These are phyloP conservation scores for Apodemus speciosus DNA, from an alignment of 2,113 vertebrate genomes.

Conservation along the genomic window DNA sequence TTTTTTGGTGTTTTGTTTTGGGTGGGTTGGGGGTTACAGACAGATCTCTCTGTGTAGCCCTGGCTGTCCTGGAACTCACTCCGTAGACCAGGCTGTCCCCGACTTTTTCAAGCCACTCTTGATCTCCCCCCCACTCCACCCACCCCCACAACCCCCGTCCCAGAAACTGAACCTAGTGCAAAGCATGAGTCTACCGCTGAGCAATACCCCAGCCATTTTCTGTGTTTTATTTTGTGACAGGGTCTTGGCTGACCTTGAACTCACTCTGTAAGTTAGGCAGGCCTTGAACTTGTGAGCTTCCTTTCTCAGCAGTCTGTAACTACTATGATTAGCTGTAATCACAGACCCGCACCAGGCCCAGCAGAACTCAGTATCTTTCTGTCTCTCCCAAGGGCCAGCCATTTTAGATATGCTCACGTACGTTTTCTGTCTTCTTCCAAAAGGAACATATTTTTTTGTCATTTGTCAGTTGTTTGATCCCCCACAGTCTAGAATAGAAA, in stretches of 20 bases:
- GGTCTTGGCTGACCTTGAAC: not conserved
- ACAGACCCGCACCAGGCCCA: not conserved
- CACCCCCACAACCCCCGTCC: not conserved
- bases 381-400: not conserved
- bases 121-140: no score
- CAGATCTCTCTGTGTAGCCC: no score
- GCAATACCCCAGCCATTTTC: not conserved
- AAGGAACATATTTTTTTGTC: not conserved
- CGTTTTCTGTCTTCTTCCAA: not conserved
- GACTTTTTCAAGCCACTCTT: not conserved
- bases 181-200: not conserved
- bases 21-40: no score
- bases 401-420: not conserved
- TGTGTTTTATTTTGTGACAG: not conserved
- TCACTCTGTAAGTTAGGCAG: not conserved
- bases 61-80: no score
- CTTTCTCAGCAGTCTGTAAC: not conserved
- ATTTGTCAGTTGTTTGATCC: conserved; percentile 4
- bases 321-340: not conserved
- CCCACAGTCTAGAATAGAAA: conserved; percentile 26
- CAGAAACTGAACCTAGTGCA: not conserved
- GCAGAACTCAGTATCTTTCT: not conserved
- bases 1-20: not conserved
- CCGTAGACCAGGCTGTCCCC: no score
- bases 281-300: not conserved